These are phyloP conservation scores for Proteles cristata DNA, from an alignment of 2,113 vertebrate genomes.

Conservation along the genomic window DNA sequence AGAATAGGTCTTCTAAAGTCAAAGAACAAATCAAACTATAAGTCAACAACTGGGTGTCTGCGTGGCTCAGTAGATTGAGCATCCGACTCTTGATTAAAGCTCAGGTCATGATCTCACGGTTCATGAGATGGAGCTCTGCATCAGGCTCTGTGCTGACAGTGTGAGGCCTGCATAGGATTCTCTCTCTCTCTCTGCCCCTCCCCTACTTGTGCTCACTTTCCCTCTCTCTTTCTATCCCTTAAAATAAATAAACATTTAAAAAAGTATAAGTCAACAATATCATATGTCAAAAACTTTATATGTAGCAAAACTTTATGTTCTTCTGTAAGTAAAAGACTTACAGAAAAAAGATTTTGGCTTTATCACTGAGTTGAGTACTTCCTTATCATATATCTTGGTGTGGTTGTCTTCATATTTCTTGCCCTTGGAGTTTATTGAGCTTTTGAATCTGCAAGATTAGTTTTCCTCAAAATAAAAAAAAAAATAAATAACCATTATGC, in stretches of 20 bases:
- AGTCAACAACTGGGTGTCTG: background rate
- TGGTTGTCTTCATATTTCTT: background rate
- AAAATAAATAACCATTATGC: background rate
- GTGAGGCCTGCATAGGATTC: too few species aligned
- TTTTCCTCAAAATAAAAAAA: background rate
- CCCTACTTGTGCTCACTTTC: too few species aligned
- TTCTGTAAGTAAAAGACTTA: background rate
- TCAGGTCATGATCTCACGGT: too few species aligned
- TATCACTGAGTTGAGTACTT: background rate
- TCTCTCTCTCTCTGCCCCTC: too few species aligned
- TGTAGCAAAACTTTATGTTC: background rate
- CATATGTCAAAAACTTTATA: background rate
- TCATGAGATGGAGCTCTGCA: too few species aligned
- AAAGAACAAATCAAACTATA: background rate
- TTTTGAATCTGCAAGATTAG: background rate
- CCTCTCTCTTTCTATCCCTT: too few species aligned
- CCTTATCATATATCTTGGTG: background rate
- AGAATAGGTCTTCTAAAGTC: background rate
- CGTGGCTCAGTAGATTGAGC: too few species aligned
- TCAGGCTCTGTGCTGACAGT: too few species aligned
- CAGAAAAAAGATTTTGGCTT: background rate
- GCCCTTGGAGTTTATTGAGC: background rate
- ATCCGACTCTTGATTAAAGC: too few species aligned
- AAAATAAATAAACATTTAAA: too few species aligned
- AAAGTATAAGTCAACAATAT: background rate